These are phyloP conservation scores for Microctonus aethiopoides DNA, from an alignment of 2,888 invertebrate species.

Conservation along the genomic window DNA sequence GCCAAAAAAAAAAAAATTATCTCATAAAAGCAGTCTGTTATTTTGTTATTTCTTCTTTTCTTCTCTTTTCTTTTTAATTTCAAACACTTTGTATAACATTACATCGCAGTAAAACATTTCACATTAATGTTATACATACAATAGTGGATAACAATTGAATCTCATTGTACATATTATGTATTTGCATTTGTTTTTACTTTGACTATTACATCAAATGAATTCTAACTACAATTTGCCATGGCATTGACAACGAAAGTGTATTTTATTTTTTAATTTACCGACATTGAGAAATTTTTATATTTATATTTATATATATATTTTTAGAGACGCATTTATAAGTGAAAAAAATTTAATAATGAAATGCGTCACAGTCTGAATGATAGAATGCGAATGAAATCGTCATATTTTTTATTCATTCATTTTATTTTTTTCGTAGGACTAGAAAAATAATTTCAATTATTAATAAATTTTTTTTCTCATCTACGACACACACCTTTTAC, in stretches of 20 bases:
- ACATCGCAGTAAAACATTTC: neutral
- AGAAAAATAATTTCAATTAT: constrained; percentile 42
- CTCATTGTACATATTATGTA: neutral
- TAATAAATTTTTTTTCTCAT: constrained; percentile 13
- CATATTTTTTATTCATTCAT: neutral
- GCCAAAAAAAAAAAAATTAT: constrained; percentile 12
- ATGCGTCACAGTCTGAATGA: neutral
- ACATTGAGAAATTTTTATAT: no score
- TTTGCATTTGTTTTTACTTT: neutral
- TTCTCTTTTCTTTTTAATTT: neutral
- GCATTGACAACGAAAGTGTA: constrained; percentile 37
- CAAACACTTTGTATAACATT: neutral
- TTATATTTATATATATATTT: no score
- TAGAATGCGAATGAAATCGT: neutral
- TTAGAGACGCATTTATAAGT: no score
- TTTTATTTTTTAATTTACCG: constrained; percentile 32
- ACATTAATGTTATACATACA: neutral
- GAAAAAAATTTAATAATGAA: no score
- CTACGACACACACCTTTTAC: neutral
- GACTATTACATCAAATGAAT: neutral
- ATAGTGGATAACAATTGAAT: neutral
- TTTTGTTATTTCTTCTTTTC: neutral
- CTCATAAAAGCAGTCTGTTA: constrained; percentile 8
- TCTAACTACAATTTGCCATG: neutral
- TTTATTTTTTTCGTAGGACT: constrained; percentile 27